Evolutionary conservation across 1,140 invertebrate genomes (phyloP).

Genomic region (Saxidomus purpurata): DNA sequence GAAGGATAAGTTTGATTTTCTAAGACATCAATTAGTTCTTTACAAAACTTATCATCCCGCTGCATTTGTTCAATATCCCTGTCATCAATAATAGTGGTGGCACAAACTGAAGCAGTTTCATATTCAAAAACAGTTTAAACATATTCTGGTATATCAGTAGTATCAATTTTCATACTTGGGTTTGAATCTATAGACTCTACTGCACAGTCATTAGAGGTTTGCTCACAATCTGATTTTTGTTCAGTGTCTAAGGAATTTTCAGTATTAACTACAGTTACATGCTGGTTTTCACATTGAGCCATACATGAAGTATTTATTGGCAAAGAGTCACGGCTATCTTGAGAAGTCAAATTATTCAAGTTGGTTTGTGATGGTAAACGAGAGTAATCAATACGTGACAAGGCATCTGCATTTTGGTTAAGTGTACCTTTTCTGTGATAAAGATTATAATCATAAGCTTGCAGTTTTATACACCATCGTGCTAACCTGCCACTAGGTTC

Average conservation of each 20-base stretch:
- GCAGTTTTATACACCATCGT: neutral
- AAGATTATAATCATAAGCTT: neutral
- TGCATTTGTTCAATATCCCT: neutral
- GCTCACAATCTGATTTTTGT: neutral
- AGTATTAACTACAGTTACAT: neutral
- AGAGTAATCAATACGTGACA: slow-evolving; percentile 15
- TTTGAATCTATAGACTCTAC: too few relatives aligned
- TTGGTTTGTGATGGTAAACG: neutral
- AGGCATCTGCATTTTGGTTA: slow-evolving; percentile 34
- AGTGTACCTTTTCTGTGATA: neutral
- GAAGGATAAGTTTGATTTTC: neutral
- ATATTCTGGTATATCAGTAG: neutral
- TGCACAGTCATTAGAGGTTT: neutral
- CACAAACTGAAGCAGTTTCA: neutral
- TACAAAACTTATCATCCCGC: neutral
- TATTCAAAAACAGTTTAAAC: slow-evolving; percentile 9
- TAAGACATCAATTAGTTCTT: neutral
- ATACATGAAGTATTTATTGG: neutral
- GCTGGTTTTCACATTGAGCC: neutral
- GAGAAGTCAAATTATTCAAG: neutral
- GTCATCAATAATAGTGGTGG: neutral
- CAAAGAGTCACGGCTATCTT: neutral
- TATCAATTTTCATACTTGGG: too few relatives aligned
- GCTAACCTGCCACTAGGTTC: neutral
- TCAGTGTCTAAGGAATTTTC: neutral